Evolutionary conservation across 2,888 invertebrate species (phyloP).

Genomic region (Agriotes lineatus): DNA sequence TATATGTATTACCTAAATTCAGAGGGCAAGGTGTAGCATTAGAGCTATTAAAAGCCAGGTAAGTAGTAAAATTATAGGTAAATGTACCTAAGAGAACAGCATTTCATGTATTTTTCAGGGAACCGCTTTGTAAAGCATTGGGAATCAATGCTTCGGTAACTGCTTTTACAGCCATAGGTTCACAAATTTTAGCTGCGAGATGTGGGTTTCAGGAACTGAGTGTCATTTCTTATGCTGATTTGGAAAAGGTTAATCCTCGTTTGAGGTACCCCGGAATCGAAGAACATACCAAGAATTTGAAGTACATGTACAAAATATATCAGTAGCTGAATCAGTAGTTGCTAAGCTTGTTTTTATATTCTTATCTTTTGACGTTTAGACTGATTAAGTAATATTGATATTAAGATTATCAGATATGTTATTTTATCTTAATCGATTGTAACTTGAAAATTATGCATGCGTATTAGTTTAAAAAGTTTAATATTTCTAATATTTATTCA

Average conservation of each 20-base stretch:
- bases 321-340: no score
- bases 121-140: slow-evolving; percentile 68
- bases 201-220: slow-evolving; percentile 67
- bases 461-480: no score
- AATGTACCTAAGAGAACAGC: no score
- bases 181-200: slow-evolving; percentile 68
- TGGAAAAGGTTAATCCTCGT: slow-evolving; percentile 58
- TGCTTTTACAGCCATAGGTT: slow-evolving; percentile 69
- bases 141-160: slow-evolving; percentile 68
- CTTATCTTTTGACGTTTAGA: no score
- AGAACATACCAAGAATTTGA: slow-evolving; percentile 1
- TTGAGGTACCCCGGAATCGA: slow-evolving; percentile 32
- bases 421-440: no score
- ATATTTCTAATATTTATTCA: no score
- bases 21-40: slow-evolving; percentile 57
- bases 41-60: slow-evolving; percentile 51
- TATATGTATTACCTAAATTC: slow-evolving; percentile 56
- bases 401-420: no score
- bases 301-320: slow-evolving; percentile 14
- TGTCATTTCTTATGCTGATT: slow-evolving; percentile 67
- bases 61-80: no score
- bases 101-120: slow-evolving; percentile 55
- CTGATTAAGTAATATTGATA: no score
- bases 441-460: no score
- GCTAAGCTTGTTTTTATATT: no score